Conservation (phyloP, 2,113 vertebrate species). For the Phoenicopterus ruber region DNA sequence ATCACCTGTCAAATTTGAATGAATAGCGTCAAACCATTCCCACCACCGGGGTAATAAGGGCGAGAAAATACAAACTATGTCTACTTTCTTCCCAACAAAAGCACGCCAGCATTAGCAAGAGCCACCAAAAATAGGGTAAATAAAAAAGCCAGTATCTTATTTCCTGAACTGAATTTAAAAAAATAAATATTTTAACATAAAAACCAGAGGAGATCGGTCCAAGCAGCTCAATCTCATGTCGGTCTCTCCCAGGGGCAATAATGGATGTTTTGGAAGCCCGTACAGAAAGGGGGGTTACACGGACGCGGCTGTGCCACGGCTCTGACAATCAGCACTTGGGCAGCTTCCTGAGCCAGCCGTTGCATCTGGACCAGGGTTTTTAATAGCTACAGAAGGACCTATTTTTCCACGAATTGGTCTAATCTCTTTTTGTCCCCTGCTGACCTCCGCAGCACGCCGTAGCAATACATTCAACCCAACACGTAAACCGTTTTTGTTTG, state of each 20-base stretch:
- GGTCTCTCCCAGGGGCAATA: not conserved
- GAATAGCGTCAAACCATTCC: slow-evolving; percentile 52
- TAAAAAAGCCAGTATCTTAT: not conserved
- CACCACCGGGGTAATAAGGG: slow-evolving; percentile 25
- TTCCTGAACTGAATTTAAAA: not conserved
- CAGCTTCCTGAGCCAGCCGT: not conserved
- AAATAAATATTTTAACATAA: not conserved
- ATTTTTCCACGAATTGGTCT: slow-evolving; percentile 8
- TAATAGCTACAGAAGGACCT: slow-evolving; percentile 18
- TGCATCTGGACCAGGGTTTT: not conserved
- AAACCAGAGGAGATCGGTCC: not conserved
- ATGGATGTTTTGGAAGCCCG: not conserved
- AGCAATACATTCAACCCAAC: not conserved
- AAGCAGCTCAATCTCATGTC: not conserved
- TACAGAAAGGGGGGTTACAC: rapidly evolving
- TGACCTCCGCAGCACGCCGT: not conserved
- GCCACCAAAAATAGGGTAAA: not conserved
- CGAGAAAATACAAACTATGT: slow-evolving; percentile 31
- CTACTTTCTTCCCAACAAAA: slow-evolving; percentile 18
- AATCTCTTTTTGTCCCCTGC: not conserved
- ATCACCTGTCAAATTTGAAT: slow-evolving; percentile 72
- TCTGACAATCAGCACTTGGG: not conserved
- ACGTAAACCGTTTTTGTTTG: not conserved
- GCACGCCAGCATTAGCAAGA: not conserved
- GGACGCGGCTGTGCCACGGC: rapidly evolving